These are phyloP conservation scores for Mechanitis messenoides DNA, from an alignment of 2,888 invertebrate genomes.

Conservation along the genomic window DNA sequence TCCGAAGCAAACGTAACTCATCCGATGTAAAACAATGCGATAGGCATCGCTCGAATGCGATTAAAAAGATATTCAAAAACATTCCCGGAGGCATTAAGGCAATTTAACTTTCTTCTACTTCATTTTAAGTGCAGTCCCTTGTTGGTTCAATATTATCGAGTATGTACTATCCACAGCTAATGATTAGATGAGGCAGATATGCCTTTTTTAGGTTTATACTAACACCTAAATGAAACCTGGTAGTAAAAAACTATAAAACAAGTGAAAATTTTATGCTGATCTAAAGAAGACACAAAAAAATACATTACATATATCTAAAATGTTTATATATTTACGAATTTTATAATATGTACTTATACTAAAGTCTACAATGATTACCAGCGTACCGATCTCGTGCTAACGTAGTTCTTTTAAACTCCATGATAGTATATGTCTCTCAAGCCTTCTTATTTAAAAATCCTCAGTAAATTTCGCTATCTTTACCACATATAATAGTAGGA, in stretches of 20 bases:
- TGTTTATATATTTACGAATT: too few species aligned
- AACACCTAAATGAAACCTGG: not conserved
- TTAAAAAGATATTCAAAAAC: slow-evolving; percentile 59
- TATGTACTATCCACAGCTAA: slow-evolving; percentile 26
- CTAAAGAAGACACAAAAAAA: too few species aligned
- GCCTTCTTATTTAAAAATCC: too few species aligned
- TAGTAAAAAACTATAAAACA: too few species aligned
- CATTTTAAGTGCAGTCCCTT: slow-evolving; percentile 65
- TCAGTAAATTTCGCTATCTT: not conserved
- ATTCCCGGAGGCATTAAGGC: slow-evolving; percentile 50
- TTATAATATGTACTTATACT: too few species aligned
- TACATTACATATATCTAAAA: too few species aligned
- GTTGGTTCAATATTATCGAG: slow-evolving; percentile 45
- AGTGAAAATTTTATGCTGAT: too few species aligned
- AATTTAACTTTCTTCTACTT: slow-evolving; percentile 51
- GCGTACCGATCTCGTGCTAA: too few species aligned
- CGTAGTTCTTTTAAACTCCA: too few species aligned
- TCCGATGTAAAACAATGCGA: slow-evolving; percentile 68
- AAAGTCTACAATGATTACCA: too few species aligned
- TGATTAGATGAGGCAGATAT: slow-evolving; percentile 25
- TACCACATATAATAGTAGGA: too few species aligned
- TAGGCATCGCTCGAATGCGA: slow-evolving; percentile 58
- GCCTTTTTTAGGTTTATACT: slow-evolving; percentile 21
- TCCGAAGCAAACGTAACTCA: slow-evolving; percentile 58
- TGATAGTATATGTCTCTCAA: too few species aligned